Evolutionary conservation across 2,113 vertebrate species (phyloP), one percentile per base, ranked within the genome.

Genomic region (Lepisosteus osseus): DNA sequence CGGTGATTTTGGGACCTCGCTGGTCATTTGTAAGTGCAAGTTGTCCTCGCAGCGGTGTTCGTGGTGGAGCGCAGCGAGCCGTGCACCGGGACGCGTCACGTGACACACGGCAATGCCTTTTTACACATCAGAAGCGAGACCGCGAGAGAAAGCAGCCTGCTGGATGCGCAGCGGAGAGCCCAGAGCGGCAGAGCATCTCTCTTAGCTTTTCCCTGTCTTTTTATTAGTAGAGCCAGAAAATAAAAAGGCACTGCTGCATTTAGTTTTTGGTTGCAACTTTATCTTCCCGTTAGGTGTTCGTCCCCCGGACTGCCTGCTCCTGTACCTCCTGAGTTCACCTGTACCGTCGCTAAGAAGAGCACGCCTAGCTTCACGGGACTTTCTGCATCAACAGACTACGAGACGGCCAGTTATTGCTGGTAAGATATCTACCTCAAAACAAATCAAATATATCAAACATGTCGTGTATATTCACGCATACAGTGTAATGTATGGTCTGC

Each of bases 331-430:
- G 13, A 62, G 61, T 51, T 71, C 45, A 71, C 69, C 69, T 71
- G 69, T 40, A 47, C 70, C 45, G 70, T 62, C 11, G 61, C 41
- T 65, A 54, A n/a, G 29, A 29, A 29, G 70, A n/a, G 54, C 63
- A 65, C 62, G 62, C 47, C 63, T 54, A 72, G 71, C 41, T 66
- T 65, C 41, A 41, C 71, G 7, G 51, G 71, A 72, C 62, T 65
- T 72, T 57, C 45, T 54, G 15, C 40, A 42, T 56, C 29, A 14
- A 59, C 45, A 44, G 14, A 44, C 61, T 64, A 12, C 61, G 17
- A 14, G 62, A 42, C 15, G 51, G 45, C 1, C 59, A 70, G 29
- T 29, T 63, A 54, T 51, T 71, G 13, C 6, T 40, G 69, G 69
- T 71, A 71, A 71, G 61, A n/a, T 54, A 29, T 29, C 29, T 29